Conservation (phyloP, 1,140 invertebrate species). For the Bathynomus jamesi region DNA sequence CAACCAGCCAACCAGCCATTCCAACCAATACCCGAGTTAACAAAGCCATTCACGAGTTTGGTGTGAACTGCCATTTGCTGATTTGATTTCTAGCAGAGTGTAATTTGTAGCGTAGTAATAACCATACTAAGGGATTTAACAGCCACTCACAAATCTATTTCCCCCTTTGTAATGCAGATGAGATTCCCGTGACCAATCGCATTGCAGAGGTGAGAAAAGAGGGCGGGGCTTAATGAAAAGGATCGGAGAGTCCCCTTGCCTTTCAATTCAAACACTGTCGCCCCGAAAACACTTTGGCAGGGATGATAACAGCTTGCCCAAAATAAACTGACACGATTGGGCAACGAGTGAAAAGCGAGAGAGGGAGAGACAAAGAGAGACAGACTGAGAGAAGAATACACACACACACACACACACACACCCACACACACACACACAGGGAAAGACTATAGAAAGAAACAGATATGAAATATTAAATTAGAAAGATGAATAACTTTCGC, state of each 20-base stretch:
- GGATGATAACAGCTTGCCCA: not conserved
- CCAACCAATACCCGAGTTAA: not conserved
- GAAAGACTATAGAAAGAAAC: not conserved
- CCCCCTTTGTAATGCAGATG: not conserved
- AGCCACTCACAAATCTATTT: conserved; percentile 1
- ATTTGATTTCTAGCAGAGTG: not conserved
- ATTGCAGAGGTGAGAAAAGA: not conserved
- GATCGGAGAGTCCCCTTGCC: not conserved
- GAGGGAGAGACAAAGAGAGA: not conserved
- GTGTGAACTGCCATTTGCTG: not conserved
- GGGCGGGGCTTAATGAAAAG: not conserved
- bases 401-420: not conserved
- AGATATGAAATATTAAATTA: not conserved
- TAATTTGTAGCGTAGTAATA: not conserved
- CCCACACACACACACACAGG: not conserved
- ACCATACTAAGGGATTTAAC: not conserved
- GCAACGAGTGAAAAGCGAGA: not conserved
- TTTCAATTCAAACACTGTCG: not conserved
- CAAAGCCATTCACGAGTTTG: not conserved
- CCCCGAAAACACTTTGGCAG: not conserved
- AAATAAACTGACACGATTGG: not conserved
- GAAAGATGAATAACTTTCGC: not conserved
- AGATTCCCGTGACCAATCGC: not conserved
- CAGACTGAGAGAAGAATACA: not conserved
- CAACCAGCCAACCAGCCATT: no score